A percentile compares a stretch with the other conserved stretches of the same genome.
Evolutionary conservation across 2,797 vertebrate genomes (phyloP).

Genomic region (Spatula versicolor): DNA sequence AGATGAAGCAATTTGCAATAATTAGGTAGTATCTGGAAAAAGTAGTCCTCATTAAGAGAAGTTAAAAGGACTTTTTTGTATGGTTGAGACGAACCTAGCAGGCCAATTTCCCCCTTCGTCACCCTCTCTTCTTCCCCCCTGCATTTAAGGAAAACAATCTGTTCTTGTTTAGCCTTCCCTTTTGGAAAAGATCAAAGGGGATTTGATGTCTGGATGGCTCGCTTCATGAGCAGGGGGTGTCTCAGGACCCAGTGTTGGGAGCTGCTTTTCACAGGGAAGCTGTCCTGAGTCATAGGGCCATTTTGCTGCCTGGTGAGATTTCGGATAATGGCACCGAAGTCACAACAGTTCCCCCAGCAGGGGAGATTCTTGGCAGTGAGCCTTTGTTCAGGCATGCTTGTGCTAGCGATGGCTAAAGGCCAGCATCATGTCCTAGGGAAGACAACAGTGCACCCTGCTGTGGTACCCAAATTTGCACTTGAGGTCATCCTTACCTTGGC

Average conservation of each 20-base stretch:
- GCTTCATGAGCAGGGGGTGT: neutral
- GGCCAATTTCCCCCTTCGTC: neutral
- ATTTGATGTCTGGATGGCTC: neutral
- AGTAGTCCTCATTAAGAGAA: constrained; percentile 77
- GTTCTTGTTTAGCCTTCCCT: constrained; percentile 59
- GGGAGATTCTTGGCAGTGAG: rapidly evolving
- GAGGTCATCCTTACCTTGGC: neutral
- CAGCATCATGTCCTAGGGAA: neutral
- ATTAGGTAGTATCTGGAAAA: constrained; percentile 80
- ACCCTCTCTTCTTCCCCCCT: neutral
- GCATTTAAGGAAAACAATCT: constrained; percentile 65
- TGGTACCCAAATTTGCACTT: neutral
- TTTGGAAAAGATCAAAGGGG: constrained; percentile 64
- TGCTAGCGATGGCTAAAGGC: neutral
- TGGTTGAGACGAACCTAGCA: constrained; percentile 67
- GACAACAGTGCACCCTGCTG: neutral
- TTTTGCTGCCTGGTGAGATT: neutral
- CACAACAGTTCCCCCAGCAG: neutral
- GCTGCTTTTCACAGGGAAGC: neutral
- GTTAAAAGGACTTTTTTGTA: constrained; percentile 75
- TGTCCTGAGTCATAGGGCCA: neutral
- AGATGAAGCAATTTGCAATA: constrained; percentile 83
- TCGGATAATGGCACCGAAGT: neutral
- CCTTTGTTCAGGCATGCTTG: neutral
- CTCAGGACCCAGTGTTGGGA: rapidly evolving